phyloP scores from a whole-genome alignment of 2,888 invertebrate genomes.

The Glyphotaelius pellucidus region DNA sequence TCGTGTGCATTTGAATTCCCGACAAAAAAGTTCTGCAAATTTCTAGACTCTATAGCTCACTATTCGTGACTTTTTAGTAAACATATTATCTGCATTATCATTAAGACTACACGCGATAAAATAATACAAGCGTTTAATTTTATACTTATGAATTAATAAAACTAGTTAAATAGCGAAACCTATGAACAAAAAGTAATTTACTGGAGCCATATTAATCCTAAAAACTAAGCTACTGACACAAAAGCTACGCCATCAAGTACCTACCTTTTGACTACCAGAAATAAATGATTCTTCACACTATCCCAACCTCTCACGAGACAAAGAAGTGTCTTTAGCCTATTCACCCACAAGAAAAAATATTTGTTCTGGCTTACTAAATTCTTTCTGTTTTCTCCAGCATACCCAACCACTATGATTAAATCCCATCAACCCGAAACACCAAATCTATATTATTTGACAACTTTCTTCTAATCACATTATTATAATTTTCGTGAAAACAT shows the following conservation, averaged over 20 bases:
- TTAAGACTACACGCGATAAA: background rate
- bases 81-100: background rate
- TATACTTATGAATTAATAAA: background rate
- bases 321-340: background rate
- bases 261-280: background rate
- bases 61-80: background rate
- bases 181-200: background rate
- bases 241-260: background rate
- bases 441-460: too few relatives aligned
- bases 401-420: background rate
- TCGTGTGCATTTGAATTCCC: too few relatives aligned
- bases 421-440: background rate
- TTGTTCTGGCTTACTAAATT: background rate
- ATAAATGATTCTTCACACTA: background rate
- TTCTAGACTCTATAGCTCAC: too few relatives aligned
- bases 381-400: too few relatives aligned
- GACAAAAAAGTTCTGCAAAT: too few relatives aligned
- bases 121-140: background rate
- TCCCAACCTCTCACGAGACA: background rate
- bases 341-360: background rate
- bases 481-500: too few relatives aligned
- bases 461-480: too few relatives aligned
- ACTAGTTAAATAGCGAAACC: background rate
- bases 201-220: background rate
- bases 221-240: background rate